phyloP scores from a whole-genome alignment of 2,888 invertebrate species.

The Junonia oenone region DNA sequence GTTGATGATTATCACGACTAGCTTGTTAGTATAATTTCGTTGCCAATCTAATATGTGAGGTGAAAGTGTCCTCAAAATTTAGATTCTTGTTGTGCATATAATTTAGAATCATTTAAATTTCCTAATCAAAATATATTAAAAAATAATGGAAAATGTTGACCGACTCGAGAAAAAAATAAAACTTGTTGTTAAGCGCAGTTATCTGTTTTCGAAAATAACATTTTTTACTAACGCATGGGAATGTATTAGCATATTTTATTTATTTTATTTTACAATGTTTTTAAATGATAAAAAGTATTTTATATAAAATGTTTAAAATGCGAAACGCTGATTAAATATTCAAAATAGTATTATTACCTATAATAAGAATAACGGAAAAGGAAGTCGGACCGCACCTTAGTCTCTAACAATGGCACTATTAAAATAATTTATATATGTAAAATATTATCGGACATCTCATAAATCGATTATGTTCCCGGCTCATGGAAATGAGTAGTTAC shows the following conservation, averaged over 20 bases:
- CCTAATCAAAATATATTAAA: constrained; percentile 3
- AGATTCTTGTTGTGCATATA: background rate
- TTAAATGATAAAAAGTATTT: too few species aligned
- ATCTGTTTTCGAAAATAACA: too few species aligned
- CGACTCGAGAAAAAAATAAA: background rate
- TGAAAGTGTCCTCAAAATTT: constrained; percentile 21
- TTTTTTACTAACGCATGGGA: too few species aligned
- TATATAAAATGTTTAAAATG: background rate
- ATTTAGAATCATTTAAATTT: constrained; percentile 14
- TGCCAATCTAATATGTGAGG: constrained; percentile 6
- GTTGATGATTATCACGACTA: constrained; percentile 1
- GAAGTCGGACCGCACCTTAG: background rate
- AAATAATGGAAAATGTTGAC: background rate
- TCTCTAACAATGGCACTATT: background rate
- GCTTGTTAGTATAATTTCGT: constrained; percentile 7
- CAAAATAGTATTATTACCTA: too few species aligned
- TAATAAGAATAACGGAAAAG: background rate
- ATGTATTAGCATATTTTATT: too few species aligned
- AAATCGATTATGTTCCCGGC: constrained; percentile 28
- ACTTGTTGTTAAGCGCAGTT: too few species aligned
- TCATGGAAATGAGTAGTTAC: constrained; percentile 28
- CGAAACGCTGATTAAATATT: background rate
- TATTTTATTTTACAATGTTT: too few species aligned
- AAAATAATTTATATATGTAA: background rate
- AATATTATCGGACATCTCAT: constrained; percentile 16